Evolutionary conservation across 1,140 invertebrate genomes (phyloP), one percentile per base, ranked within the genome.

Genomic region (Megathymus violae): DNA sequence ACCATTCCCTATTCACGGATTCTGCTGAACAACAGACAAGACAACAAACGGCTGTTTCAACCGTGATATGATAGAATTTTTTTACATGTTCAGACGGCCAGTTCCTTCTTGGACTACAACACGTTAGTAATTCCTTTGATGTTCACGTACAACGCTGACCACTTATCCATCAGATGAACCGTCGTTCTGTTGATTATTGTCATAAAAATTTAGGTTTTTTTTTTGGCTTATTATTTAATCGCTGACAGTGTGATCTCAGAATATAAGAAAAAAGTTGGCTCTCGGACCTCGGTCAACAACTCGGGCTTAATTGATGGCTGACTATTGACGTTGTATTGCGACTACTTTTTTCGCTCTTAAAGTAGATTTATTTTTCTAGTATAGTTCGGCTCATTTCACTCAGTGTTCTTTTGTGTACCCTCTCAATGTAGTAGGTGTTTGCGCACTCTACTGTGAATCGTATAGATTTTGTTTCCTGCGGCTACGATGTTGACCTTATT

Each of bases 371-470:
- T 54, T 52, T 54, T 36, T 5, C 50, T 13, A 27, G 36, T 54
- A 54, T 40, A 56, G 51, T 56, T 56, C 38, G 51, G 38, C 51
- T 31, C 51, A 56, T 56, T 56, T 41, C 13, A n/a, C 7, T 22
- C 4, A 56, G 38, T 47, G 14, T 56, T 56, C 51, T 43, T 56
- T 56, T 43, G 38, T 43, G 43, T 56, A 56, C 51, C 25, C 51
- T 43, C 14, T 19, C 51, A 56, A 43, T 56, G 51, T 38, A 56
- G 43, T 56, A 56, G 38, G 38, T 54, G 50, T 54, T 54, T 54
- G 50, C 11, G 50, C 50, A 5, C 3, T 17, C 34, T 11, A 31
- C 16, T 36, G 50, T 54, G 50, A 54, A 54, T 40, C 34, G 36
- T 11, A 40, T 54, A 25, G 50, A 54, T 54, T 54, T 54, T 41